A percentile compares a stretch with the other conserved stretches of the same genome.
Conservation (phyloP, 2,797 vertebrate species). For the Danionella dracula region DNA sequence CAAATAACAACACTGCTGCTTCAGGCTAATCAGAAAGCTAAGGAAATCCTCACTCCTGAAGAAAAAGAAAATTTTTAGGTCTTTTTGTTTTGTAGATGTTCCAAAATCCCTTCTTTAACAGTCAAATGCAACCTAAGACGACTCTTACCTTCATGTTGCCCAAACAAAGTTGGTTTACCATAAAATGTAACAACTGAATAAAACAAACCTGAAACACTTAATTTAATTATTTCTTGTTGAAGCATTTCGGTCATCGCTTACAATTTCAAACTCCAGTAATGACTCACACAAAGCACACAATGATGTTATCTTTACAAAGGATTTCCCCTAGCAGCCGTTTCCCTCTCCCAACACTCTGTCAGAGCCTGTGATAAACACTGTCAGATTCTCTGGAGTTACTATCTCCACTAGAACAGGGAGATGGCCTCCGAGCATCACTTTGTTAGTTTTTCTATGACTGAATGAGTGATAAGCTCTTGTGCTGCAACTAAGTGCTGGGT, state of each 20-base stretch:
- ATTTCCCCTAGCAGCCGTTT: constrained; percentile 54
- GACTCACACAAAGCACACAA: constrained; percentile 31
- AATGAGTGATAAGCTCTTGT: constrained; percentile 73
- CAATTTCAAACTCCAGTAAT: constrained; percentile 44
- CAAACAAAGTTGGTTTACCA: no score
- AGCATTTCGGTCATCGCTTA: constrained; percentile 46
- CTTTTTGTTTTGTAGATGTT: background rate
- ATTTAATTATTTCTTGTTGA: constrained; percentile 39
- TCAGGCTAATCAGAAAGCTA: constrained; percentile 80
- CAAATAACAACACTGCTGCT: constrained; percentile 79
- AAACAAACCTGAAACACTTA: background rate
- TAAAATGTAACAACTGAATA: no score
- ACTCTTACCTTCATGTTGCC: no score
- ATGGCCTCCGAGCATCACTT: constrained; percentile 53
- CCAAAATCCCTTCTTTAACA: no score
- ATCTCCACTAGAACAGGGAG: constrained; percentile 52
- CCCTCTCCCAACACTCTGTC: constrained; percentile 68
- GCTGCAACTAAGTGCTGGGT: constrained; percentile 59
- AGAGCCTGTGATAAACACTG: constrained; percentile 70
- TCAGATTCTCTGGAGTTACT: constrained; percentile 60
- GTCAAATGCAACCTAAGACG: no score
- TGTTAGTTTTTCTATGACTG: constrained; percentile 90
- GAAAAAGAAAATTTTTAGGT: background rate
- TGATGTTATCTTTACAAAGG: constrained; percentile 69
- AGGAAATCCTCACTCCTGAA: constrained; percentile 81